Evolutionary conservation across 2,888 invertebrate genomes (phyloP).

Genomic region (Heliconius ismenius): DNA sequence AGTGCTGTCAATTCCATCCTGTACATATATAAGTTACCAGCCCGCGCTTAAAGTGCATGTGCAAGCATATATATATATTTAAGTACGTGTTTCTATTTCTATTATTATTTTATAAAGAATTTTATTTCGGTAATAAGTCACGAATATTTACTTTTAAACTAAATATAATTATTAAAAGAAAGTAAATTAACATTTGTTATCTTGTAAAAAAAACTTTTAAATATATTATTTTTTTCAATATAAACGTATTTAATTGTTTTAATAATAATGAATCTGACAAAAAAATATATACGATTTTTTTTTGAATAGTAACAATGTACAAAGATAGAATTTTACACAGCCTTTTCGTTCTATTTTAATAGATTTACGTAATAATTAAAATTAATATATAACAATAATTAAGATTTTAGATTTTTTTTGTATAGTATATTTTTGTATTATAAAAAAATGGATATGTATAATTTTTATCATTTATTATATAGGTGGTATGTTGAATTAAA

Average conservation of each 20-base stretch:
- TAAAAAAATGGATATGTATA: background rate
- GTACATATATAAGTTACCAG: no score
- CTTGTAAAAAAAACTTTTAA: background rate
- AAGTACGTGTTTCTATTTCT: no score
- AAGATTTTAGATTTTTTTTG: background rate
- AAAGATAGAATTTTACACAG: conserved; percentile 7
- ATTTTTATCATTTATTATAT: background rate
- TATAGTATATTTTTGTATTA: background rate
- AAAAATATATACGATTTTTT: background rate
- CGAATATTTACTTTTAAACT: background rate
- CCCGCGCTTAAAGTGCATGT: no score
- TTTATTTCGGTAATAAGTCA: background rate
- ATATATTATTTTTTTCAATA: background rate
- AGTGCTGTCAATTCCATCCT: no score
- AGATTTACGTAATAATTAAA: background rate
- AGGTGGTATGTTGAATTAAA: background rate
- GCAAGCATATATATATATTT: no score
- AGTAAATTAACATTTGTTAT: background rate
- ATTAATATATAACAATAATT: no score
- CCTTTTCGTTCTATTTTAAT: background rate
- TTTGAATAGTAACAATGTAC: background rate
- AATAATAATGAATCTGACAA: background rate
- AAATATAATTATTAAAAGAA: background rate
- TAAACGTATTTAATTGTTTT: background rate
- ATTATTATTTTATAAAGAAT: no score